A percentile compares a stretch with the other conserved stretches of the same genome.
These are phyloP conservation scores for Xenus cinereus DNA, from an alignment of 2,113 vertebrate genomes.

Conservation along the genomic window DNA sequence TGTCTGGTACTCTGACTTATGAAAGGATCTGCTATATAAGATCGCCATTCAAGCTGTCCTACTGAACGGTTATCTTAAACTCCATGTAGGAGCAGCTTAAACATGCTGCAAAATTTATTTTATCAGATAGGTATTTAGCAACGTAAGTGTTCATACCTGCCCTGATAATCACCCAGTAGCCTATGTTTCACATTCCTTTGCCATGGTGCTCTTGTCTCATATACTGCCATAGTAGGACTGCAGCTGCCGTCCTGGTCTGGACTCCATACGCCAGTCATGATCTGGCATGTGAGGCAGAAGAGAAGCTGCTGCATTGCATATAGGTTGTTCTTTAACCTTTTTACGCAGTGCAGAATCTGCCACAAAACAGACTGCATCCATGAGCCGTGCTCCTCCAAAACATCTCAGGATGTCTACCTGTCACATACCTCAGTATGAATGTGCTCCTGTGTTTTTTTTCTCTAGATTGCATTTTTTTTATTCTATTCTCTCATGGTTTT, in stretches of 20 bases:
- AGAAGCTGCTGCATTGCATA: neutral
- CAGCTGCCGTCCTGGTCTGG: neutral
- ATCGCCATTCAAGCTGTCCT: neutral
- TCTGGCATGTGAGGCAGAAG: neutral
- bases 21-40: neutral
- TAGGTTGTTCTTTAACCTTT: neutral
- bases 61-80: neutral
- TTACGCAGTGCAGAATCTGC: accelerated
- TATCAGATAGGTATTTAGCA: neutral
- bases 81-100: neutral
- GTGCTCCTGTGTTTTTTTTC: neutral
- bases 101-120: neutral
- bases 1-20: neutral
- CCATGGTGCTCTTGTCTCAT: neutral
- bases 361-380: neutral
- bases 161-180: neutral
- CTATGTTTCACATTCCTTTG: neutral
- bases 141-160: neutral
- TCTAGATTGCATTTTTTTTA: neutral
- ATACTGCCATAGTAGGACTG: neutral
- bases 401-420: neutral
- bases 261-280: neutral
- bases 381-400: neutral
- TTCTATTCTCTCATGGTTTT: neutral
- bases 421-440: neutral